Conservation (phyloP, 2,113 vertebrate species). For the Archocentrus centrarchus region DNA sequence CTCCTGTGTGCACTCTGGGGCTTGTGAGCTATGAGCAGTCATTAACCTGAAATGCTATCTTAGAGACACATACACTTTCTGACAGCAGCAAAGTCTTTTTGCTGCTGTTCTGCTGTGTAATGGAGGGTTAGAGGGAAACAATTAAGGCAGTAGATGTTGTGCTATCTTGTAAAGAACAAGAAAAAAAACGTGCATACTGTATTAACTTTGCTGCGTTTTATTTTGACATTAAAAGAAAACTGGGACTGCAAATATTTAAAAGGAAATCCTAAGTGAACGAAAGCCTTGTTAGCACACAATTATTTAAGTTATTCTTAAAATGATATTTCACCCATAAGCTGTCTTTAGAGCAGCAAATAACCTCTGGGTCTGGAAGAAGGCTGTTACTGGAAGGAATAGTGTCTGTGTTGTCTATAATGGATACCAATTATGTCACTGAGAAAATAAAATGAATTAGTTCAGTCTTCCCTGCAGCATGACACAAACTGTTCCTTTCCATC, state of each 20-base stretch:
- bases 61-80: conserved; percentile 13
- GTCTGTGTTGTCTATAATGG: neutral
- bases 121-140: conserved; percentile 7
- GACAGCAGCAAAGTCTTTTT: conserved; percentile 20
- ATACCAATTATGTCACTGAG: neutral
- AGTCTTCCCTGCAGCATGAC: conserved; percentile 6
- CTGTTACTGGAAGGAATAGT: neutral
- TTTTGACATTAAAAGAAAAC: conserved; percentile 11
- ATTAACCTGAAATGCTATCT: conserved; percentile 52
- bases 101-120: conserved; percentile 21
- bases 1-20: conserved; percentile 27
- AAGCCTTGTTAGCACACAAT: neutral
- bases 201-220: neutral
- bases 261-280: neutral
- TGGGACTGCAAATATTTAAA: neutral
- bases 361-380: neutral
- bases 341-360: neutral
- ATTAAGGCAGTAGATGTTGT: neutral
- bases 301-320: neutral
- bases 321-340: neutral
- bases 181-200: neutral
- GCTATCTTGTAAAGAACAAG: neutral
- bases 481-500: neutral
- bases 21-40: conserved; percentile 39
- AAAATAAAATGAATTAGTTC: conserved; percentile 9